Percentiles rank a stretch among this genome's conserved stretches.
These are phyloP conservation scores for Notiomystis cincta DNA, from an alignment of 2,113 vertebrate species.

Conservation along the genomic window DNA sequence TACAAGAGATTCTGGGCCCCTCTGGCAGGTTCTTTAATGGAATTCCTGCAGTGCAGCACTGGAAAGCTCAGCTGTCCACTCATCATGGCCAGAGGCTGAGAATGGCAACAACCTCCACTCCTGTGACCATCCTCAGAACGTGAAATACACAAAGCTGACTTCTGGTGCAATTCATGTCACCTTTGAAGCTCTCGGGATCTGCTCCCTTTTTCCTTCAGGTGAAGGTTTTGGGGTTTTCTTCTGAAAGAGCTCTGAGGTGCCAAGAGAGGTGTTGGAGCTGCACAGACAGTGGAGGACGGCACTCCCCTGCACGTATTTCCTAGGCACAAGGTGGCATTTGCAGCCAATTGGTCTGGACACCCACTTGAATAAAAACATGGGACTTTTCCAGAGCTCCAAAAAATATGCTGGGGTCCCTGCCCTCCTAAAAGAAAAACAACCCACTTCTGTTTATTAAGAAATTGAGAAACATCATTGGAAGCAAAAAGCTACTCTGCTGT, in stretches of 20 bases:
- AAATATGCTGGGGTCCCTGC: background rate
- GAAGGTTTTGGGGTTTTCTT: background rate
- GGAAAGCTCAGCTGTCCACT: background rate
- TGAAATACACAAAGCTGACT: background rate
- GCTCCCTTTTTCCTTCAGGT: background rate
- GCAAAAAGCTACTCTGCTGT: background rate
- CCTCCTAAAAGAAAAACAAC: background rate
- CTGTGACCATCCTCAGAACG: background rate
- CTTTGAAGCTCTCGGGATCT: background rate
- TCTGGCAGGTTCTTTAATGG: background rate
- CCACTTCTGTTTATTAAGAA: background rate
- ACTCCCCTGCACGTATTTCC: accelerated
- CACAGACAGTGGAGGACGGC: accelerated
- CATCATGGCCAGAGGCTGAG: background rate
- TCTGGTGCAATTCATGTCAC: accelerated
- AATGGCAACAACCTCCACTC: background rate
- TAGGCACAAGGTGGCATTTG: background rate
- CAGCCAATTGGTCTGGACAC: background rate
- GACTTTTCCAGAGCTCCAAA: background rate
- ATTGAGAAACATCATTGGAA: background rate
- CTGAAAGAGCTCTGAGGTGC: background rate
- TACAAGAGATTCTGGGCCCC: background rate
- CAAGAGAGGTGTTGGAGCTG: background rate
- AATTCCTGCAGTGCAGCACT: background rate
- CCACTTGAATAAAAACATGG: background rate